phyloP scores from a whole-genome alignment of 2,113 vertebrate genomes.

The Gallinago undulata region DNA sequence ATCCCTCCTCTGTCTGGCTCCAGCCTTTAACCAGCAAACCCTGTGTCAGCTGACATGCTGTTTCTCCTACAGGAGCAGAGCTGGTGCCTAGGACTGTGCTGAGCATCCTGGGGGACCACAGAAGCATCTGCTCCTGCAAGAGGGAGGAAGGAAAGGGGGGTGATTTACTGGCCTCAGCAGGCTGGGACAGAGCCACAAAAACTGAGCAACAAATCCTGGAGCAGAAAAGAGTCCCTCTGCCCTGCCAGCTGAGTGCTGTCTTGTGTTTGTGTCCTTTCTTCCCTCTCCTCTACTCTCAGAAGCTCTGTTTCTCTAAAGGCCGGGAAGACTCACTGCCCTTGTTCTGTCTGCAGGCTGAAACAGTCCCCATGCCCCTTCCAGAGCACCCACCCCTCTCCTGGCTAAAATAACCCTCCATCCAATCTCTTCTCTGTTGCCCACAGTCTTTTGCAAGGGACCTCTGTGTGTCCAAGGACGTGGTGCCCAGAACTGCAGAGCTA shows the following conservation, averaged over 20 bases:
- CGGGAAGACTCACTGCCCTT: not conserved
- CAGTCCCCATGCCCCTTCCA: not conserved
- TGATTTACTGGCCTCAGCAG: not conserved
- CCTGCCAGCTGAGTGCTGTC: not conserved
- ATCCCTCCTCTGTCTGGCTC: not conserved
- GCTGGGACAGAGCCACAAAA: not conserved
- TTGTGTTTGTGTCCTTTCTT: not conserved
- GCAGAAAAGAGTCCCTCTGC: not conserved
- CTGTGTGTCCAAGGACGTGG: not conserved
- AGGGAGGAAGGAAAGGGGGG: not conserved
- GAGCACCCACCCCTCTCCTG: not conserved
- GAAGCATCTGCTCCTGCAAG: not conserved
- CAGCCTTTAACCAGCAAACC: not conserved
- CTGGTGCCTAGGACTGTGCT: not conserved
- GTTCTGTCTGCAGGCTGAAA: not conserved
- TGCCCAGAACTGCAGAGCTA: not conserved
- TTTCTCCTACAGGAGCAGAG: not conserved
- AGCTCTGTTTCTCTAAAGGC: not conserved
- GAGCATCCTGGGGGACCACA: not conserved
- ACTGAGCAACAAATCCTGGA: not conserved
- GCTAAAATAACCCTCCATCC: rapidly evolving
- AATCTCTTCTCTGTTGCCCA: rapidly evolving
- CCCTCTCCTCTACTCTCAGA: not conserved
- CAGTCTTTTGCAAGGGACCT: not conserved
- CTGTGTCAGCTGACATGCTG: not conserved